Evolutionary conservation across 1,140 invertebrate species (phyloP), one percentile per base, ranked within the genome.

Genomic region (Armadillidium nasatum): DNA sequence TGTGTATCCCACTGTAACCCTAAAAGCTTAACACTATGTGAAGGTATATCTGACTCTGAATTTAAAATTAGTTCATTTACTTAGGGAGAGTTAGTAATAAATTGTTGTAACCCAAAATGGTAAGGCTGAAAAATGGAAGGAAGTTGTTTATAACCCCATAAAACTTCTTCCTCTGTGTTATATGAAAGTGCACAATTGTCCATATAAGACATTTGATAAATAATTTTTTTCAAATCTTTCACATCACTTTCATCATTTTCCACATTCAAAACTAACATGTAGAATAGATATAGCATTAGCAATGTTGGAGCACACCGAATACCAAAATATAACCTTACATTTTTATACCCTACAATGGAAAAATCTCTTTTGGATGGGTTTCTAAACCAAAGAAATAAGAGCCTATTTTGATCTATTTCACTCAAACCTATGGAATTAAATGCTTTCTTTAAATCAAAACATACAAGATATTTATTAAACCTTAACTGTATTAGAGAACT

Each of bases 381-480:
- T 69, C 21, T 75, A 44, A 68, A 70, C 74, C 74, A 69, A 23
- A 69, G 60, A 68, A 69, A 75, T 22, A 75, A 23, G 9, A 69
- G 22, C 19, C 67, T 75, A 43, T 75, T 75, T 44, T 69, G 60
- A 68, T 75, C 60, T 22, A 23, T 10, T 6, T 33, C 33, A 33
- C 33, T 33, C 6, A 75, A 69, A 10, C 19, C 21, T 33, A 75
- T 69, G 9, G 23, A 15, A 69, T 66, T 44, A 67, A 69, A 69
- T 23, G 74, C 60, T 23, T 68, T 9, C 21, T 43, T 70, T 2
- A 75, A 15, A 21, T 75, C 74, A 23, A 69, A 69, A 10, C 10
- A 1, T 33, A 33, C 1, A 3, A 33, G 6, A 33, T 3, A 33
- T 6, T 33, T 33, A 33, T 33, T 33, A 33, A 33, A 33, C 6